Evolutionary conservation across 2,113 vertebrate species (phyloP), one percentile per base, ranked within the genome.

Genomic region (Formicarius rufipectus): DNA sequence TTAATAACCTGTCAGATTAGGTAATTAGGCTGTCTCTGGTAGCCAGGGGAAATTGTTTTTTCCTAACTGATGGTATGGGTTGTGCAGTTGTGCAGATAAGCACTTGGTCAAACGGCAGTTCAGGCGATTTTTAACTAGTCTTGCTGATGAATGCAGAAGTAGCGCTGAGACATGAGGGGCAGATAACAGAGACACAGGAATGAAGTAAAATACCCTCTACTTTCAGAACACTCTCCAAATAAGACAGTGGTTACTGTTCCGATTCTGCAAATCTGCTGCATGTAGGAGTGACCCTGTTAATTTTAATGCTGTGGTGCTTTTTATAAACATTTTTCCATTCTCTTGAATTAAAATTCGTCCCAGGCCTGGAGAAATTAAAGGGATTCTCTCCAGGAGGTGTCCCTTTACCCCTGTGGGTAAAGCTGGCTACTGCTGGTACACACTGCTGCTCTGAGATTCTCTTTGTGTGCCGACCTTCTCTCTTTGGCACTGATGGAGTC

Each of bases 1-100:
- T 98, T 98, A 98, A 97, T 98, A 98, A 97, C 66, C 93, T 98
- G 98, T 97, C 98, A 98, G 92, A 97, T 98, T 98, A 97, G 96
- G 97, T 97, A 98, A 98, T 98, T 98, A 98, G 96, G 95, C 95
- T 96, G 97, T 97, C 97, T 98, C 95, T 79, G 94, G 95, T 98
- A 98, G 96, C 95, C 95, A 96, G 85, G 90, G 96, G 97, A 98
- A 98, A 98, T 97, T 95, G 96, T 97, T 98, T 98, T 97, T 83
- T 81, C 91, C 82, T 97, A 98, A 98, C 93, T 97, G 97, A 98
- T 97, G 96, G 96, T 95, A 98, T 96, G 97, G 97, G 95, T 96
- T 97, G 97, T 96, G 93, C 91, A 93, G 92, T 95, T 97, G 95
- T 96, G 93, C 87, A 97, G 96, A 97, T 97, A 97, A 97, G 88